phyloP scores from a whole-genome alignment of 2,888 invertebrate genomes.

The Epirrhoe alternata region DNA sequence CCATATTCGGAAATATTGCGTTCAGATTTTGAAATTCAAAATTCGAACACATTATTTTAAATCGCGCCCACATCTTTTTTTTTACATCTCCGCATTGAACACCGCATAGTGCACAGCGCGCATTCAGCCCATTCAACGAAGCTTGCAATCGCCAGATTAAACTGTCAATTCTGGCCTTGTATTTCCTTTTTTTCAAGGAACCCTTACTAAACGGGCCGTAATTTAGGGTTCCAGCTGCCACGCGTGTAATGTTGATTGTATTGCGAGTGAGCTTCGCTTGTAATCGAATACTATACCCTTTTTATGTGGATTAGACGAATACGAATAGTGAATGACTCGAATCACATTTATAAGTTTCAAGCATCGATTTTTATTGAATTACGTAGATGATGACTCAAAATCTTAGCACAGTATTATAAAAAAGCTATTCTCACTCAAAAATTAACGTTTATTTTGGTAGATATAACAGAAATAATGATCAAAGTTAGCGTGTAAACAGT shows the following conservation, averaged over 20 bases:
- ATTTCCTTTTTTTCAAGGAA: slow-evolving; percentile 62
- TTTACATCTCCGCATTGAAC: slow-evolving; percentile 39
- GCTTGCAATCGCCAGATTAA: slow-evolving; percentile 71
- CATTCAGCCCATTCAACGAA: slow-evolving; percentile 52
- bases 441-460: background rate
- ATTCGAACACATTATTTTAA: slow-evolving; percentile 29
- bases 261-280: slow-evolving; percentile 60
- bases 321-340: slow-evolving; percentile 40
- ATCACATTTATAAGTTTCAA: slow-evolving; percentile 30
- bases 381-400: background rate
- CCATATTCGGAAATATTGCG: background rate
- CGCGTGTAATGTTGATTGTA: slow-evolving; percentile 82
- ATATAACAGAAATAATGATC: background rate
- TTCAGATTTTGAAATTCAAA: slow-evolving; percentile 9
- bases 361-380: slow-evolving; percentile 24
- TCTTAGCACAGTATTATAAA: no score
- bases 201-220: slow-evolving; percentile 76
- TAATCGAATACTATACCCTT: slow-evolving; percentile 70
- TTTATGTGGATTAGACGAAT: slow-evolving; percentile 61
- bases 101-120: slow-evolving; percentile 39
- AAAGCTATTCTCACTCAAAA: no score
- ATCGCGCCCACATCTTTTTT: slow-evolving; percentile 16
- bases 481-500: slow-evolving; percentile 6
- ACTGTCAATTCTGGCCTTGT: slow-evolving; percentile 75
- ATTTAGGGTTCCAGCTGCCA: slow-evolving; percentile 80